Base-by-base conservation (phyloP, 2,113 vertebrate species). In the Python bivittatus region DNA sequence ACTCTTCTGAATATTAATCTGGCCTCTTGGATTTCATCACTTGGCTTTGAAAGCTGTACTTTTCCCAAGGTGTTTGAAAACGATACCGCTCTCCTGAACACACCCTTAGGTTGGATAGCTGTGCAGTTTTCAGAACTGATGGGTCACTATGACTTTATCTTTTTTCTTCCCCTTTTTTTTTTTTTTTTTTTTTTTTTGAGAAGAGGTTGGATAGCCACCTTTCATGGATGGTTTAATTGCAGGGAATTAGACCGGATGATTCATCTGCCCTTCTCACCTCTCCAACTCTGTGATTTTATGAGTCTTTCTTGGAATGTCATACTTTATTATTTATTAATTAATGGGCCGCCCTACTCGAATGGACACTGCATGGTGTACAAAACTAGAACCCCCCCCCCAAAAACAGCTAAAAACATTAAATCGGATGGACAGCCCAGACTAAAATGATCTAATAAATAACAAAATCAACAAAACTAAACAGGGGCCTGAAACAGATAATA, bases 1-100 rank as follows among this genome's bases (percentile, higher is more conserved):
- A 94, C 94, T 95, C 91, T 92, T 92, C 89, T 94, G 95, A 94
- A 95, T 96, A 96, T 93, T 94, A 95, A 88, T 94, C 89, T 93
- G 95, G 96, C 94, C 94, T 93, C 94, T 96, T 84, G 83, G 89
- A 91, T 93, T 94, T 92, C 95, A 94, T 89, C 93, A 95, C 61
- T 52, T 87, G 86, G 83, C 91, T 94, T 95, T 95, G 91, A 58
- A 72, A 15, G 79, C 38, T 91, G 9, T 72, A 52, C 86, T 89
- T 86, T 53, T 23, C 84, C 54, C 83, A 91, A 54, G 79, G 42
- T 56, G 86, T 88, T 54, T 90, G 72, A 20, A 20, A 72, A 93
- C 92, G 61, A 94, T 91, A 22, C 72, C 52, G 92, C 54, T 33
- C 53, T 57, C 23, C 85, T 87, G 88, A 93, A 94, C 89, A 89